These are phyloP conservation scores for Tenualosa thibaudeaui DNA, from an alignment of 2,797 vertebrate genomes.

Conservation along the genomic window DNA sequence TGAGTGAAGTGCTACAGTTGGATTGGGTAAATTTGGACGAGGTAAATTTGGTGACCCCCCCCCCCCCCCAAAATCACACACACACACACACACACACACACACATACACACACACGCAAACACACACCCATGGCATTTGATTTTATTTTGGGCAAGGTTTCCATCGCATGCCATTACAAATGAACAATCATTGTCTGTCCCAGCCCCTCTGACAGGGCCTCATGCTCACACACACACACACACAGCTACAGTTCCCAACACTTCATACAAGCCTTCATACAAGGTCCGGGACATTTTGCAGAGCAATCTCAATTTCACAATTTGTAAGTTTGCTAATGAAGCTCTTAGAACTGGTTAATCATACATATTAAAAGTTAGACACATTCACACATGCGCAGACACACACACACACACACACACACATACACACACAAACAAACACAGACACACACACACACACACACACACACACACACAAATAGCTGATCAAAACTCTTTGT, in stretches of 20 bases:
- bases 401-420: not conserved
- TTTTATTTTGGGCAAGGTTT: constrained; percentile 23
- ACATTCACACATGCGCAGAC: not conserved
- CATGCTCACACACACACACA: constrained; percentile 13
- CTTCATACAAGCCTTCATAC: not conserved
- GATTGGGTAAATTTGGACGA: not conserved
- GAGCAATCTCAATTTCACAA: not conserved
- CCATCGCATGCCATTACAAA: constrained; percentile 10
- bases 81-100: too few species aligned
- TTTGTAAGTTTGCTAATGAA: not conserved
- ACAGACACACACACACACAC: not conserved
- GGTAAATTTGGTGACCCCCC: not conserved
- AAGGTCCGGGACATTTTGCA: not conserved
- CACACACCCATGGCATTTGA: not conserved
- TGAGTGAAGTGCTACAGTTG: not conserved
- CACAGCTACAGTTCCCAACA: constrained; percentile 44
- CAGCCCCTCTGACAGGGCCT: not conserved
- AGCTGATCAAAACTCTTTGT: not conserved
- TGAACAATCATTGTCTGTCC: not conserved
- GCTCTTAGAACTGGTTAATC: not conserved
- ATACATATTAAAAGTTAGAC: not conserved
- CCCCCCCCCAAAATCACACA: not conserved
- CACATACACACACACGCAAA: too few species aligned
- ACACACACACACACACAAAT: not conserved
- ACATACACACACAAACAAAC: not conserved